Evolutionary conservation across 2,797 vertebrate species (phyloP), one percentile per base, ranked within the genome.

Genomic region (Phoxinus dragarum): DNA sequence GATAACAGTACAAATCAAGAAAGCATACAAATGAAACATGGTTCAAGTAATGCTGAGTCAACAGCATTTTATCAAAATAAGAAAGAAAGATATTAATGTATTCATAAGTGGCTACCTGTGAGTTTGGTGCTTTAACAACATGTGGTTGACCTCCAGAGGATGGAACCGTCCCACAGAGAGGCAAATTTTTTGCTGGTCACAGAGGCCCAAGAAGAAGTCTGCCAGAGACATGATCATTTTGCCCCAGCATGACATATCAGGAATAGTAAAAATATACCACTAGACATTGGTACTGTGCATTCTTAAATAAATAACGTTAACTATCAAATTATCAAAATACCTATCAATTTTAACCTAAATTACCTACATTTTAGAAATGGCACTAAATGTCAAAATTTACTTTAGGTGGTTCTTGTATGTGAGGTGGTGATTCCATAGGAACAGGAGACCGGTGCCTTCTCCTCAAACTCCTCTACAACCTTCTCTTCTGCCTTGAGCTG

Each of bases 161-260:
- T 92, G 97, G 93, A 94, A 97, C 96, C 92, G 97, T 95, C 93
- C 98, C 98, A 90, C 96, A 95, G 93, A 98, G 98, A 94, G 98
- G 98, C 94, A 99, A 96, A 95, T 99, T 99, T 99, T 97, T 99
- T 99, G 97, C 98, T 99, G 94, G 98, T 99, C 95, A 99, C 98
- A 92, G 97, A 99, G 91, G 98, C 98, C 98, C 98, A 99, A 92
- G 98, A 99, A 95, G 98, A 99, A 91, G 98, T 96, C 98, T 99
- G 95, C 92, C 94, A 95, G 94, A 93, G 94, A 96, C 93, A 93
- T 93, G 93, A 94, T 17, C 6, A 66, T 34, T 66, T 34, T 66
- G 14, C 14, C 2, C 6, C 31, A 66, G 64, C 0, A 66, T 66
- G 14, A 31, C 61, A 11, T 64, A 34, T 34, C 31, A 66, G 64